Evolutionary conservation across 2,113 vertebrate genomes (phyloP), one percentile per base, ranked within the genome.

Genomic region (Bos taurus): DNA sequence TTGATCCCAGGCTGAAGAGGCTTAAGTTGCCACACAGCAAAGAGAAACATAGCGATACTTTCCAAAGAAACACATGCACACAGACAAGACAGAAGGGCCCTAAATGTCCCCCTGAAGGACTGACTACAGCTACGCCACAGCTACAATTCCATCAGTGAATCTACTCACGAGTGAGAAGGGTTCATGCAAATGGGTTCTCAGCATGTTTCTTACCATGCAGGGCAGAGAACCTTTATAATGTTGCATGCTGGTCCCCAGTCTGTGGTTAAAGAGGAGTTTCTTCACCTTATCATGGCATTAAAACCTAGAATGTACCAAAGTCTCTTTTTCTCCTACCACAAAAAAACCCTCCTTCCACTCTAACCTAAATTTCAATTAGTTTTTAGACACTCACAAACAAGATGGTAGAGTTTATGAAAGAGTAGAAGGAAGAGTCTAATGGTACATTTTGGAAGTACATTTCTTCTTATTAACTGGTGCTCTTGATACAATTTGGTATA

Each of bases 201-300:
- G 98, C 96, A 98, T n/a, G 93, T 98, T 98, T 97, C 98, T 98
- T 98, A 97, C 98, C 99, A 99, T 99, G 99, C 99, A 99, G 97
- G 98, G 98, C 1, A 97, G 97, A 99, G 97, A 98, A 98, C 98
- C 98, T 98, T 16, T 88, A 96, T 3, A 14, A 98, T 97, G 97
- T 98, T 98, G 98, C 98, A 99, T 97, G 98, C 97, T 98, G 96
- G 96, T 97, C 98, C 98, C 78, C 97, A 98, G 98, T 97, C 92
- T 97, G 91, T 97, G 74, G 95, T 98, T 97, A 91, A 99, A 98
- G 78, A 98, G 94, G 97, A 83, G 87, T 95, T 97, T 94, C 88
- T 78, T 89, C 33, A 40, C 54, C 30, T 92, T 25, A 8, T 23
- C 25, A 56, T 7, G 86, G 25, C 60, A 95, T 64, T 17, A 40